Percentiles rank a stretch among this genome's conserved stretches.
Conservation (phyloP, 1,140 invertebrate genomes). For the Potamilus streckersoni region DNA sequence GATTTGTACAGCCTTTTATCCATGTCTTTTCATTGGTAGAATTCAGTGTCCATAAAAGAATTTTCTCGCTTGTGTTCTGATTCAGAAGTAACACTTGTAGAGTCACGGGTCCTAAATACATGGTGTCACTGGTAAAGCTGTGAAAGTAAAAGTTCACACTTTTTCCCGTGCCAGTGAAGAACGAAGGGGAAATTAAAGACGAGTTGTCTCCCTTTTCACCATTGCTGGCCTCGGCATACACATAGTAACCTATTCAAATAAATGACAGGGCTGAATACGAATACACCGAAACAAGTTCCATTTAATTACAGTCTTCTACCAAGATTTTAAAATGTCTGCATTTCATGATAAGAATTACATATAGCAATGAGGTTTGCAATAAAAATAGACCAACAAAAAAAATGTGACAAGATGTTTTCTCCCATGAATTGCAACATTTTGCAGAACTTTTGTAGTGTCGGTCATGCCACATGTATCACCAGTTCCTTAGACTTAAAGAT, state of each 20-base stretch:
- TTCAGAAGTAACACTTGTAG: slow-evolving; percentile 17
- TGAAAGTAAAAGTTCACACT: slow-evolving; percentile 50
- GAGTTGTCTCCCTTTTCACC: slow-evolving; percentile 38
- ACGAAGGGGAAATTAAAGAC: slow-evolving; percentile 31
- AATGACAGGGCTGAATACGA: not conserved
- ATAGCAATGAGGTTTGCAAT: too few species aligned
- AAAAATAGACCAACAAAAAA: not conserved
- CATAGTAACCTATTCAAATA: slow-evolving; percentile 41
- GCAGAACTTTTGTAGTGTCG: not conserved
- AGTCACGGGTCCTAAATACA: slow-evolving; percentile 18
- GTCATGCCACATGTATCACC: too few species aligned
- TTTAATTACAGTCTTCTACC: not conserved
- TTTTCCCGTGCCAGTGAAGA: slow-evolving; percentile 26
- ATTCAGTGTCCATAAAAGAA: slow-evolving; percentile 10
- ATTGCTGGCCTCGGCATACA: slow-evolving; percentile 48
- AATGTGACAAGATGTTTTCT: not conserved
- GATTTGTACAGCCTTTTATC: slow-evolving; percentile 36
- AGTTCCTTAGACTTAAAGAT: too few species aligned
- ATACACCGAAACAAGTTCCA: not conserved
- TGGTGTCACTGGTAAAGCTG: slow-evolving; percentile 23
- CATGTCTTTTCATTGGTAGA: slow-evolving; percentile 32
- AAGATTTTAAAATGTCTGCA: not conserved
- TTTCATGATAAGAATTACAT: not conserved
- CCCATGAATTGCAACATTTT: not conserved
- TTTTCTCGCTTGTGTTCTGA: not conserved